phyloP scores from a whole-genome alignment of 2,113 vertebrate species.

The Pimephales promelas region DNA sequence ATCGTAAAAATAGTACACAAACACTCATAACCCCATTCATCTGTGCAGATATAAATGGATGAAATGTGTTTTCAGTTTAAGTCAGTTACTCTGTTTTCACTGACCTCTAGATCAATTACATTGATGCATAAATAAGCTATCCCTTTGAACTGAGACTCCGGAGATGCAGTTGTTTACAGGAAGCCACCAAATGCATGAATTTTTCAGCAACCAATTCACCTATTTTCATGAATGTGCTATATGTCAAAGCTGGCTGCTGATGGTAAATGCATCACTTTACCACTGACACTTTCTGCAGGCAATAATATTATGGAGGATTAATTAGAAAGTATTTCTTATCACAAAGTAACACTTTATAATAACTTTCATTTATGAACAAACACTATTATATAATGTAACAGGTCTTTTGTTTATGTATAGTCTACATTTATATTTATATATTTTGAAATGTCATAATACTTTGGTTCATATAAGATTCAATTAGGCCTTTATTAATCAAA shows the following conservation, averaged over 20 bases:
- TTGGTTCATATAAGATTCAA: neutral
- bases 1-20: constrained; percentile 22
- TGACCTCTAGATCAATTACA: constrained; percentile 33
- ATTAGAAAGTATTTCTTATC: neutral
- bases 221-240: neutral
- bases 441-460: neutral
- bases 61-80: constrained; percentile 51
- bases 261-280: neutral
- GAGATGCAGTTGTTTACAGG: neutral
- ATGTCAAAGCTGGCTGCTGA: neutral
- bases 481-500: neutral
- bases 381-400: neutral
- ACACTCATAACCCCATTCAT: neutral
- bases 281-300: neutral
- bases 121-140: constrained; percentile 26
- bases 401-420: neutral
- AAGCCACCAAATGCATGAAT: neutral
- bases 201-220: too few species aligned
- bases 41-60: constrained; percentile 20
- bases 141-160: constrained; percentile 4
- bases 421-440: neutral
- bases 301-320: neutral
- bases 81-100: constrained; percentile 1
- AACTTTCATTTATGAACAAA: neutral
- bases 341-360: neutral